A percentile compares a stretch with the other conserved stretches of the same genome.
Conservation (phyloP, 1,140 invertebrate species). For the Drosophila sulfurigaster region DNA sequence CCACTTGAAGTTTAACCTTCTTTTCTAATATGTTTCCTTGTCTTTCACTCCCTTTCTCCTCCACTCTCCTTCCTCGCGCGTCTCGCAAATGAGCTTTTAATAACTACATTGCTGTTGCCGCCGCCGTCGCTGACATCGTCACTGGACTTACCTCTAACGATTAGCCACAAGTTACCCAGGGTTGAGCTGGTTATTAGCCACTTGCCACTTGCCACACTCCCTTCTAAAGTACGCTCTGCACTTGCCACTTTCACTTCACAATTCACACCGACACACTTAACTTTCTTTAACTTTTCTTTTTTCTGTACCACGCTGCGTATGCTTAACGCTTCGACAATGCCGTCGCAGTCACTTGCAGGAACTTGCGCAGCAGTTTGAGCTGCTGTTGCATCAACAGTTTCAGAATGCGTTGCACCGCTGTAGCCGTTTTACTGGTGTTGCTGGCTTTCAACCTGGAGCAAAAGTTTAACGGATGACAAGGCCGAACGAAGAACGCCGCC, state of each 20-base stretch:
- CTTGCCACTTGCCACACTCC: constrained; percentile 9
- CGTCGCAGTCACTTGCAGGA: constrained; percentile 74
- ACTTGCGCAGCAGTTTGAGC: constrained; percentile 80
- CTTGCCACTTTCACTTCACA: background rate
- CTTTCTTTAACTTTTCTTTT: too few relatives aligned
- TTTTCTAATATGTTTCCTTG: constrained; percentile 19
- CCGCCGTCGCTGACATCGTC: background rate
- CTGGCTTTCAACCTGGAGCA: constrained; percentile 52
- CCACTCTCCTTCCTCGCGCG: background rate
- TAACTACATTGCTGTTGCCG: constrained; percentile 55
- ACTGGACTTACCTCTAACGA: constrained; percentile 75
- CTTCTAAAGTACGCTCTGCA: constrained; percentile 11
- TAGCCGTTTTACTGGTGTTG: constrained; percentile 75
- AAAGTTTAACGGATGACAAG: constrained; percentile 17
- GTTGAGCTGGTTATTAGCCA: constrained; percentile 60
- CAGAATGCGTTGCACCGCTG: constrained; percentile 82
- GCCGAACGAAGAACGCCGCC: background rate
- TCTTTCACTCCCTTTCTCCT: background rate
- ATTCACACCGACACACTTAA: too few relatives aligned
- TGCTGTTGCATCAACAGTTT: constrained; percentile 84
- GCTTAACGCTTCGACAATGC: constrained; percentile 68
- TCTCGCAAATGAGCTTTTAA: constrained; percentile 63
- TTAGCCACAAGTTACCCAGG: constrained; percentile 83
- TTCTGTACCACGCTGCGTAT: constrained; percentile 45
- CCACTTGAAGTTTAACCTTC: background rate